Conservation (phyloP, 2,797 vertebrate species). For the Odontamblyopus rebecca region DNA sequence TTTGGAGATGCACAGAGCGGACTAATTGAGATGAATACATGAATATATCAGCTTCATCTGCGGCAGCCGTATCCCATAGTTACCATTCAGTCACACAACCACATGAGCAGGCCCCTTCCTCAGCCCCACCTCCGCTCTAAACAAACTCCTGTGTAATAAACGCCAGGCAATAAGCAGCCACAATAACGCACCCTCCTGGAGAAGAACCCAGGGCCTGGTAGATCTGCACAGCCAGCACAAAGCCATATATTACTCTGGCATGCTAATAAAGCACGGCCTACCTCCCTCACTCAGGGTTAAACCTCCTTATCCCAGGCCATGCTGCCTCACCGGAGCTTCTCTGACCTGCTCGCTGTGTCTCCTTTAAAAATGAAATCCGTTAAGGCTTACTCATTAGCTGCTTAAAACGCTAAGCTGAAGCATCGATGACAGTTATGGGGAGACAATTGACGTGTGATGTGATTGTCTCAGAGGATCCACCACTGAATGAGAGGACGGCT, state of each 20-base stretch:
- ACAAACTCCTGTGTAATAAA: constrained; percentile 77
- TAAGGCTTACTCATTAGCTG: constrained; percentile 54
- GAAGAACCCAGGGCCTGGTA: constrained; percentile 68
- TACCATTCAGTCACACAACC: constrained; percentile 68
- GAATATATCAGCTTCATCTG: constrained; percentile 75
- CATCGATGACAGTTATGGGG: constrained; percentile 39
- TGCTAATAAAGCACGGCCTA: constrained; percentile 63
- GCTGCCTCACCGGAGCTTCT: constrained; percentile 51
- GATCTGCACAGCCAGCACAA: constrained; percentile 75
- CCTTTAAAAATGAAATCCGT: constrained; percentile 67
- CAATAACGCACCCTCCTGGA: constrained; percentile 70
- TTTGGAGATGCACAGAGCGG: constrained; percentile 61
- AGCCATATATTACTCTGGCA: constrained; percentile 70
- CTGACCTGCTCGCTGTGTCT: constrained; percentile 64
- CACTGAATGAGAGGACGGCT: background rate
- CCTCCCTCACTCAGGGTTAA: constrained; percentile 56
- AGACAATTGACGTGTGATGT: constrained; percentile 19
- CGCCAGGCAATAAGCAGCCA: constrained; percentile 74
- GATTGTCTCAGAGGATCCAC: constrained; percentile 2
- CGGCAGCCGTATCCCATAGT: constrained; percentile 69
- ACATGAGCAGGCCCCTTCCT: constrained; percentile 47
- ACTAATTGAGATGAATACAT: constrained; percentile 80
- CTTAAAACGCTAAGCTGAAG: constrained; percentile 55
- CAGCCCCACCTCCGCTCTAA: constrained; percentile 46
- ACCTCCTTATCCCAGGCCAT: constrained; percentile 64